phyloP scores from a whole-genome alignment of 1,140 invertebrate genomes.

The Drosophila sp. region DNA sequence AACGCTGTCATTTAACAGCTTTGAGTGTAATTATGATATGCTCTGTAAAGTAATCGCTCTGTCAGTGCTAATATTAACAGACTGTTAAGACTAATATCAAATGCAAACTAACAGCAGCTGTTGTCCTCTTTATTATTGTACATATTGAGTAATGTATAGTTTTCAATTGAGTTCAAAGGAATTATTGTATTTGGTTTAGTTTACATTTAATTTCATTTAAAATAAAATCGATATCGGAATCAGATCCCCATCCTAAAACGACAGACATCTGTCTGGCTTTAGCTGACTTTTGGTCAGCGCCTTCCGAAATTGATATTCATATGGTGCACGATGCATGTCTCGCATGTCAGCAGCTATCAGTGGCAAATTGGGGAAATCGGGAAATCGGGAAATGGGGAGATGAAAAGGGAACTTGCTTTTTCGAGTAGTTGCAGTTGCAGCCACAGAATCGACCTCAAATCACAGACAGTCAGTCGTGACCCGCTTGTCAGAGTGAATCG shows the following conservation, averaged over 20 bases:
- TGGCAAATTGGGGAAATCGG: background rate
- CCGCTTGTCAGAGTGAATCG: slow-evolving; percentile 24
- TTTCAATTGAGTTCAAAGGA: too few species aligned
- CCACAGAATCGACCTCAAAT: slow-evolving; percentile 50
- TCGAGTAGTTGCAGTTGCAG: slow-evolving; percentile 32
- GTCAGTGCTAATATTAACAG: too few species aligned
- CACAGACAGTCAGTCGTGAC: slow-evolving; percentile 45
- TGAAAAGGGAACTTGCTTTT: background rate
- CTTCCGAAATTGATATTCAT: slow-evolving; percentile 49
- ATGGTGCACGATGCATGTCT: slow-evolving; percentile 42
- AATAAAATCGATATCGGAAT: background rate
- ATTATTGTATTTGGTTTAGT: background rate
- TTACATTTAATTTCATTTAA: background rate
- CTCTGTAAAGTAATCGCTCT: too few species aligned
- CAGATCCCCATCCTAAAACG: background rate
- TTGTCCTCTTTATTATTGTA: too few species aligned
- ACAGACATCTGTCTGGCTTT: background rate
- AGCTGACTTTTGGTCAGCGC: slow-evolving; percentile 18
- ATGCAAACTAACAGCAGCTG: too few species aligned
- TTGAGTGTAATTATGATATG: too few species aligned
- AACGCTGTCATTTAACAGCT: too few species aligned
- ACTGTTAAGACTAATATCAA: too few species aligned
- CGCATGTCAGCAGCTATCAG: slow-evolving; percentile 33
- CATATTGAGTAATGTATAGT: too few species aligned
- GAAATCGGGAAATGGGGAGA: too few species aligned